Conservation (phyloP, 1,140 invertebrate genomes). For the Holcopasites calliopsidis region DNA sequence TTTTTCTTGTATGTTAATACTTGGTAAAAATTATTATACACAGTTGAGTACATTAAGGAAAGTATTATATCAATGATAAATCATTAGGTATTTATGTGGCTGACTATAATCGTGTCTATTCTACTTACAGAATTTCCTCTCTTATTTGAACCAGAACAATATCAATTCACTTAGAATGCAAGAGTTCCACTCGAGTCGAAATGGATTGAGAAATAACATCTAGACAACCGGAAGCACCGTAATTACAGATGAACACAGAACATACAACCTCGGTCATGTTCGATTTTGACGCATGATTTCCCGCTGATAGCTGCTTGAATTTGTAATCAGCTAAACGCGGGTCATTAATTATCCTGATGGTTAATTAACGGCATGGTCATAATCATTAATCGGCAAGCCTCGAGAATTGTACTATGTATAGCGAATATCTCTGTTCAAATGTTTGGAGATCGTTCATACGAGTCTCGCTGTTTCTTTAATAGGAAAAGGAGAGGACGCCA, state of each 20-base stretch:
- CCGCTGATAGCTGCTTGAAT: not conserved
- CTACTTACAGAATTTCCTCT: not conserved
- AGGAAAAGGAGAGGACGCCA: not conserved
- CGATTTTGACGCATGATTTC: not conserved
- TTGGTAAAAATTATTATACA: too few relatives aligned
- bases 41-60: too few relatives aligned
- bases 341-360: constrained; percentile 14
- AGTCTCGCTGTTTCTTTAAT: not conserved
- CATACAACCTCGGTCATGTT: too few relatives aligned
- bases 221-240: not conserved
- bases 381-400: not conserved
- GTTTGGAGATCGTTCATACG: not conserved
- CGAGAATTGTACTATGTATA: too few relatives aligned
- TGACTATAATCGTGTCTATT: not conserved
- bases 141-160: not conserved
- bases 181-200: too few relatives aligned
- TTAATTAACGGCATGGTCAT: not conserved
- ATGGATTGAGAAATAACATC: not conserved
- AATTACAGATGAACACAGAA: not conserved
- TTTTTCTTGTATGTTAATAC: too few relatives aligned
- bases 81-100: not conserved
- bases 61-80: too few relatives aligned
- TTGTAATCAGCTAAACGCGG: not conserved
- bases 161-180: too few relatives aligned
- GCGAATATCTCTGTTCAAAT: too few relatives aligned